A percentile compares a stretch with the other conserved stretches of the same genome.
Evolutionary conservation across 1,140 invertebrate species (phyloP).

Genomic region (Drosophila trapezifrons): DNA sequence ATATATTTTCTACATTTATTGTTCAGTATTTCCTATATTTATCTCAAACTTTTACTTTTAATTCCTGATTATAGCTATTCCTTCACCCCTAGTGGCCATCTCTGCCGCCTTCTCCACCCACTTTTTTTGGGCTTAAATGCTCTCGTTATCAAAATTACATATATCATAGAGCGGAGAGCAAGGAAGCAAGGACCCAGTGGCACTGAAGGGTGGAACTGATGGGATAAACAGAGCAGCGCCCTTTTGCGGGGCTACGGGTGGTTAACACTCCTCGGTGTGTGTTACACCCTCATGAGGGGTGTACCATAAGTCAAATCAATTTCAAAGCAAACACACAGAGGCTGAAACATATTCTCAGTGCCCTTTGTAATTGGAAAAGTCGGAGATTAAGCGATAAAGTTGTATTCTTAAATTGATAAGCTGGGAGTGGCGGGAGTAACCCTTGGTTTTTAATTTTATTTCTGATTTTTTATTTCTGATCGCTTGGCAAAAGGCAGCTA

Average conservation of each 20-base stretch:
- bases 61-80: not conserved
- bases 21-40: too few relatives aligned
- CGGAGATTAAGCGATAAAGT: constrained; percentile 71
- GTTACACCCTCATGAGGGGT: constrained; percentile 36
- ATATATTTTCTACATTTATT: not conserved
- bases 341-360: constrained; percentile 63
- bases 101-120: constrained; percentile 3
- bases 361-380: constrained; percentile 64
- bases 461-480: not conserved
- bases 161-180: constrained; percentile 54
- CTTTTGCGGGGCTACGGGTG: constrained; percentile 65
- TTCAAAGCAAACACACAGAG: constrained; percentile 40
- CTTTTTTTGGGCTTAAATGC: constrained; percentile 52
- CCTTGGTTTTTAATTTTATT: constrained; percentile 18
- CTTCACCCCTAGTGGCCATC: not conserved
- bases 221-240: constrained; percentile 22
- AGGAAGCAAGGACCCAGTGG: constrained; percentile 4
- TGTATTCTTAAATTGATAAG: constrained; percentile 60
- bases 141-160: constrained; percentile 70
- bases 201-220: constrained; percentile 27
- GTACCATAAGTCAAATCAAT: constrained; percentile 56
- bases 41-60: not conserved
- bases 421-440: constrained; percentile 3
- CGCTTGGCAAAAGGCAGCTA: constrained; percentile 1
- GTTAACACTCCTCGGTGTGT: constrained; percentile 58